These are phyloP conservation scores for Drosophila bunnanda DNA, from an alignment of 2,888 invertebrate genomes.

Conservation along the genomic window DNA sequence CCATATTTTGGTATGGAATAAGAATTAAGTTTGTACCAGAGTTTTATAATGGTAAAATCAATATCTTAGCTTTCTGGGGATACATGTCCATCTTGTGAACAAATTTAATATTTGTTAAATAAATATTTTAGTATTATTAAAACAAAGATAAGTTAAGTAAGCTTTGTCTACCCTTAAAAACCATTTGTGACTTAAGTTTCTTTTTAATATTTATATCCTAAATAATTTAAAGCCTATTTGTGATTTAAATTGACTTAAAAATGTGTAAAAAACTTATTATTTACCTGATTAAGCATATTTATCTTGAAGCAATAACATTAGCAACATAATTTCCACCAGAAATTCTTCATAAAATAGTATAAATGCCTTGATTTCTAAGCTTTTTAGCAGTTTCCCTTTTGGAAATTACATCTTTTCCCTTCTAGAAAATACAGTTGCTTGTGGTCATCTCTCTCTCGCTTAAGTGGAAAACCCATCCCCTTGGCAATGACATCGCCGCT, in stretches of 20 bases:
- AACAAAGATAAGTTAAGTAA: too few species aligned
- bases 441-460: neutral
- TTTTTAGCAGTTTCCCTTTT: too few species aligned
- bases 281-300: neutral
- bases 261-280: neutral
- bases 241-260: neutral
- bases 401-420: too few species aligned
- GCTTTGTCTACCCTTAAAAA: too few species aligned
- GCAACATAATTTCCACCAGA: neutral
- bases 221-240: neutral
- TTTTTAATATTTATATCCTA: too few species aligned
- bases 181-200: too few species aligned
- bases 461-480: conserved; percentile 17
- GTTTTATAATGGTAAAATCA: neutral
- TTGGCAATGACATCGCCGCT: conserved; percentile 42
- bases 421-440: too few species aligned
- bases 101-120: neutral
- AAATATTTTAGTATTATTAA: too few species aligned
- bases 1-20: neutral
- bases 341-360: too few species aligned
- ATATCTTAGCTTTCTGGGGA: neutral
- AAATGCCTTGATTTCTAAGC: neutral
- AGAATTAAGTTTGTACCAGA: neutral
- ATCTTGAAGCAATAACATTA: too few species aligned
- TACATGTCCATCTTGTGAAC: neutral